Base-by-base conservation (phyloP, 2,113 vertebrate species). In the Mola mola region DNA sequence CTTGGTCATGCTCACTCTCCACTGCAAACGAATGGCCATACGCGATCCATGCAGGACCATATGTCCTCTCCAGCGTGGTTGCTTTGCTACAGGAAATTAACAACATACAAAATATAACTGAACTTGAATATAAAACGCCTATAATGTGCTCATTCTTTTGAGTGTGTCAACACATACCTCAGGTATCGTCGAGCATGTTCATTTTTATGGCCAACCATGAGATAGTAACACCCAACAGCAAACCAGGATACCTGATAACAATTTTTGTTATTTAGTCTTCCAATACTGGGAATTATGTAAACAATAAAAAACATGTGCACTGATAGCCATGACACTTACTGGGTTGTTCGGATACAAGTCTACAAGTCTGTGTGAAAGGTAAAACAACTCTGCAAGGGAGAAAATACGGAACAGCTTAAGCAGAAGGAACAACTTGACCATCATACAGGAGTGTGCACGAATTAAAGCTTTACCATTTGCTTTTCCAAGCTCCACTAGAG, bases 131-230 rank as follows among this genome's bases (percentile, higher is more conserved):
- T 22, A 25, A 55, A 50, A 3, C 8, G 1, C 6, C 13, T 24
- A 5, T 9, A 31, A 26, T 8, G 17, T 47, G 20, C 0, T 37
- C 51, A 13, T 11, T 47, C 8, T 44, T 56, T 22, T 21, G 4
- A 49, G 12, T 1, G 4, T 34, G 4, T 13, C 2, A 9, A 34
- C 7, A 51, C 78, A 46, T 92, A 98, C 97, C 97, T 98, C 31
- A 99, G 95, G 16, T 99, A 98, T 72, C 97, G 93, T 58, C 97
- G 93, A 38, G 97, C 96, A 17, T 98, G 95, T 68, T 98, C 97
- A 33, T 98, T 98, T 92, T 97, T 98, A 81, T 98, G 96, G 26
- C 97, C 97, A 21, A 99, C 97, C 97, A 99, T 98, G 59, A 99
- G 95, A 90, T 99, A 99, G 62, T 98, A 99, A 85, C 97, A 99